Conservation (phyloP, 2,113 vertebrate species). For the Solea solea region DNA sequence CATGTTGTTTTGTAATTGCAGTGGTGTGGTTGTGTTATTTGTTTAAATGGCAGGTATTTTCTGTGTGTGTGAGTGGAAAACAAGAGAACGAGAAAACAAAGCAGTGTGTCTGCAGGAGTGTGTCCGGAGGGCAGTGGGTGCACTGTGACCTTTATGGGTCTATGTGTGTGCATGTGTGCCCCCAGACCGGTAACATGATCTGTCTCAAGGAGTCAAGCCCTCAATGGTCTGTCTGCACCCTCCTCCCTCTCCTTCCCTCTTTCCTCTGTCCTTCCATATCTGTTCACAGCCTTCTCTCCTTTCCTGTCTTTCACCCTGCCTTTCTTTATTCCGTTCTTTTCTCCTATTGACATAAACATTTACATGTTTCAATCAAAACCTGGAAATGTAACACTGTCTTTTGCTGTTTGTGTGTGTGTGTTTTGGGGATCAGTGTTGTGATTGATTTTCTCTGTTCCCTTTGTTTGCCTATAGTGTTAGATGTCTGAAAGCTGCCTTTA, state of each 20-base stretch:
- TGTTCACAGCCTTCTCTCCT: conserved; percentile 46
- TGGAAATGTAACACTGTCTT: conserved; percentile 1
- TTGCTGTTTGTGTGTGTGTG: conserved; percentile 8
- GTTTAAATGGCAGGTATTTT: background rate
- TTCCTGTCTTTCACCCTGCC: conserved; percentile 37
- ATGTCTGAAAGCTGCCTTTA: conserved; percentile 42
- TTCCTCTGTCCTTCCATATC: conserved; percentile 13
- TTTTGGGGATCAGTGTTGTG: conserved; percentile 38
- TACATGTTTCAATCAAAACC: conserved; percentile 11
- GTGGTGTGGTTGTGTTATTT: background rate
- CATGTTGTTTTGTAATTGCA: background rate
- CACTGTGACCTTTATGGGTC: conserved; percentile 63
- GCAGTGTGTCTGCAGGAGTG: conserved; percentile 36
- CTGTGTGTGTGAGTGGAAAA: background rate
- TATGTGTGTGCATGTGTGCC: conserved; percentile 45
- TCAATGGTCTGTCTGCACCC: conserved; percentile 65
- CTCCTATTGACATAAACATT: conserved; percentile 4
- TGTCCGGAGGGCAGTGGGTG: conserved; percentile 68
- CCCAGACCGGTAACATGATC: conserved; percentile 67
- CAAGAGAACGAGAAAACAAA: conserved; percentile 24
- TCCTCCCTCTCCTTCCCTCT: conserved; percentile 24
- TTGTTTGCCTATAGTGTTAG: conserved; percentile 53
- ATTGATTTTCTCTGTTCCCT: conserved; percentile 60
- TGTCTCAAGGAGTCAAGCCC: conserved; percentile 49
- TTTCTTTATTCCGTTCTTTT: background rate